Percentiles rank a stretch among this genome's conserved stretches.
phyloP scores from a whole-genome alignment of 2,797 vertebrate species.

The Ispidina lecontei region DNA sequence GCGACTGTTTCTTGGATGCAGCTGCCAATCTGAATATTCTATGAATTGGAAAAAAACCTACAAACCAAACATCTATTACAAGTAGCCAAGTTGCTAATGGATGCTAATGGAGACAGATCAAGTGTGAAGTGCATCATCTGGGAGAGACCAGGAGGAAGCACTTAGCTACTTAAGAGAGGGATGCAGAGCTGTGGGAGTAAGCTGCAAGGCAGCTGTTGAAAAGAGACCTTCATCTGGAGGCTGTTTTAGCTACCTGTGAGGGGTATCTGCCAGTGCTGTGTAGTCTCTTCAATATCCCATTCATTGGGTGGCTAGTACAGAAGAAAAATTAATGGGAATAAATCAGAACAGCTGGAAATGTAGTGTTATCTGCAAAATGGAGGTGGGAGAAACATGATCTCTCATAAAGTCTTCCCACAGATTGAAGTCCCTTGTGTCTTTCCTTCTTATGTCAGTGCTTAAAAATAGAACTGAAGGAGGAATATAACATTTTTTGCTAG shows the following conservation, averaged over 20 bases:
- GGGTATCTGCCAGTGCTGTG: neutral
- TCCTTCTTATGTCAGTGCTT: slow-evolving; percentile 15
- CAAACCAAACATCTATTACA: neutral
- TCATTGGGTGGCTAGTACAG: neutral
- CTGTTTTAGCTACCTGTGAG: neutral
- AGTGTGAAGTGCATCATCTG: neutral
- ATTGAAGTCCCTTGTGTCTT: slow-evolving; percentile 36
- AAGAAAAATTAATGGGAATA: slow-evolving; percentile 9
- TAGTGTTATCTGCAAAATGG: slow-evolving; percentile 39
- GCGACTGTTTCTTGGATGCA: neutral
- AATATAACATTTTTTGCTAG: slow-evolving; percentile 3
- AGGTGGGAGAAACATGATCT: slow-evolving; percentile 17
- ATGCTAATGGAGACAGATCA: neutral
- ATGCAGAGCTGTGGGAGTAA: neutral
- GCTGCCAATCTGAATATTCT: neutral
- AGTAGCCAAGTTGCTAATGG: neutral
- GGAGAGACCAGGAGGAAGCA: neutral
- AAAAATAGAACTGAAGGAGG: slow-evolving; percentile 22
- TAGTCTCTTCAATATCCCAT: neutral
- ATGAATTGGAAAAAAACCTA: neutral
- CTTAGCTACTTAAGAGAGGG: neutral
- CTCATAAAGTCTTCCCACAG: slow-evolving; percentile 12
- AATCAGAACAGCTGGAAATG: slow-evolving; percentile 17
- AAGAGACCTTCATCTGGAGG: neutral
- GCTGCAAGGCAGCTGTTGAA: neutral